Evolutionary conservation across 2,797 vertebrate species (phyloP).

Genomic region (Lateolabrax maculatus): DNA sequence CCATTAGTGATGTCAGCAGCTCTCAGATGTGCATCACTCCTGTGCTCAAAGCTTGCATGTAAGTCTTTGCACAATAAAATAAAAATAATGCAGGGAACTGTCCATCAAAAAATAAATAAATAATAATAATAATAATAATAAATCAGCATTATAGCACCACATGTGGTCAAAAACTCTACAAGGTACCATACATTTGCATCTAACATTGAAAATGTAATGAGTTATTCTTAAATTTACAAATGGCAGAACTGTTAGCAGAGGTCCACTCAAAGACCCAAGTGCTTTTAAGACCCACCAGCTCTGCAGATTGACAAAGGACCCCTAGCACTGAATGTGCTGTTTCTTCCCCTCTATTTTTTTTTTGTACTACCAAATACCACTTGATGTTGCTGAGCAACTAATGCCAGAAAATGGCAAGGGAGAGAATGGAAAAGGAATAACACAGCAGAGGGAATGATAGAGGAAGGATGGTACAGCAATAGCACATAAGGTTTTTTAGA

Average conservation of each 20-base stretch:
- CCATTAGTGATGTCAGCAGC: slow-evolving; percentile 4
- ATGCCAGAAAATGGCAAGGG: slow-evolving; percentile 60
- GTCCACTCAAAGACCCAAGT: slow-evolving; percentile 19
- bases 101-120: background rate
- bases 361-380: slow-evolving; percentile 46
- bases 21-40: background rate
- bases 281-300: slow-evolving; percentile 32
- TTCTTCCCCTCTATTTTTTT: slow-evolving; percentile 44
- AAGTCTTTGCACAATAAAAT: slow-evolving; percentile 1
- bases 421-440: slow-evolving; percentile 51
- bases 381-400: slow-evolving; percentile 79
- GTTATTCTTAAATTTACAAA: background rate
- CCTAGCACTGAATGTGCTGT: slow-evolving; percentile 37
- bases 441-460: slow-evolving; percentile 32
- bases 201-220: slow-evolving; percentile 1
- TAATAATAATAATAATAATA: no score
- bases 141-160: background rate
- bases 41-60: background rate
- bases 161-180: background rate
- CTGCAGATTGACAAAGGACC: slow-evolving; percentile 44
- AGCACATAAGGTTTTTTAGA: slow-evolving; percentile 33
- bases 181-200: background rate
- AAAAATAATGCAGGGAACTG: background rate
- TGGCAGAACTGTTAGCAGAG: background rate
- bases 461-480: slow-evolving; percentile 31